Base-by-base conservation (phyloP, 2,888 invertebrate species). In the Andrena hattorfiana region DNA sequence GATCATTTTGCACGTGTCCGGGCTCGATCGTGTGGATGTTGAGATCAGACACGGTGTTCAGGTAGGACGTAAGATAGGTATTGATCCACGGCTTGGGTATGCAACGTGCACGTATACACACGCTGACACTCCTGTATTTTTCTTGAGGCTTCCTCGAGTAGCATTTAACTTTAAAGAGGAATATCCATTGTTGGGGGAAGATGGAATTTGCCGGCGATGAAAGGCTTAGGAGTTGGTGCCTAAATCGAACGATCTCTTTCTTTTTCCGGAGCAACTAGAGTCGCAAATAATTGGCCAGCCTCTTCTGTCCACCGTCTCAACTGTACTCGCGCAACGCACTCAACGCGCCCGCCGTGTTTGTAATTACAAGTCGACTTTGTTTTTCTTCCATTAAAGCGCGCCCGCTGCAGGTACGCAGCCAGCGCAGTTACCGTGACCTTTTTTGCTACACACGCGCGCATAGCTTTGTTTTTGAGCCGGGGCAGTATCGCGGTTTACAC, bases 51-150 rank as follows among this genome's bases (percentile, higher is more conserved):
- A 49, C 81, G 71, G 49, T 70, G 64, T 60, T 83, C 72, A 77
- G 26, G 68, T 71, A 70, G 68, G 73, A 74, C 67, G 54, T 85
- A 80, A 84, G 85, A 84, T 77, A 68, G 67, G 84, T 85, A 85
- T 85, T 85, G 85, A 85, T 85, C 85, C 81, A 51, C 16, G 56
- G 49, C 30, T 16, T 70, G 71, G 62, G 74, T 72, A 83, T 80
- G 71, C 77, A 69, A 67, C 10, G 73, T 83, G 66, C 51, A 49
- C 30, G 35, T 73, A 73, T 28, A 60, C 59, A 74, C 64, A 69
- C 68, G 51, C 51, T 35, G 71, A 49, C 75, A 75, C 71, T 74
- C 71, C 73, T 67, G 62, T 82, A 73, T 82, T 83, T 77, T 83
- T 83, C 82, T 82, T 74, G 48, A 82, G 67, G 70, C 64, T 69